These are phyloP conservation scores for Lithophane ornitopus DNA, from an alignment of 2,888 invertebrate genomes.

Conservation along the genomic window DNA sequence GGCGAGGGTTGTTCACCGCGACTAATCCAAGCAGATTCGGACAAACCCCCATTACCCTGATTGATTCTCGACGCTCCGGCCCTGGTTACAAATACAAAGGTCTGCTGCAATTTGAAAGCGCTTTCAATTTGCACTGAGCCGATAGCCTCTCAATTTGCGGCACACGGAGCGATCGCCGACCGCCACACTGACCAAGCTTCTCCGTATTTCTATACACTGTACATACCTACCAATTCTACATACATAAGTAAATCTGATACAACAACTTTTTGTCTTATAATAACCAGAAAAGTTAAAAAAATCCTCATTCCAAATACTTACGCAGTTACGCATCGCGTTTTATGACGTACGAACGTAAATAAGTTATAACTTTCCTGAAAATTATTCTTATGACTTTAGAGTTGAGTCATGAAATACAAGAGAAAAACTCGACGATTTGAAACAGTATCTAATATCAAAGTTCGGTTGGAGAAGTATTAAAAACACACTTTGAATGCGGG, in stretches of 20 bases:
- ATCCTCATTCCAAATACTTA: conserved; percentile 29
- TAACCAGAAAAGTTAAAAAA: conserved; percentile 21
- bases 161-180: conserved; percentile 71
- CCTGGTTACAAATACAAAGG: conserved; percentile 88
- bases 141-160: conserved; percentile 84
- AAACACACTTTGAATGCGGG: conserved; percentile 38
- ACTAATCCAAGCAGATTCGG: conserved; percentile 86
- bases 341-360: conserved; percentile 45
- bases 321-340: conserved; percentile 34
- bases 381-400: conserved; percentile 53
- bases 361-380: conserved; percentile 51
- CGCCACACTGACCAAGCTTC: conserved; percentile 55
- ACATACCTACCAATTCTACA: conserved; percentile 34
- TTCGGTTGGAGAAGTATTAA: conserved; percentile 50
- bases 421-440: conserved; percentile 50
- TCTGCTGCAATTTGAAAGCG: conserved; percentile 85
- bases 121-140: conserved; percentile 88
- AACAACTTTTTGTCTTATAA: not conserved
- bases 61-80: conserved; percentile 84
- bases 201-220: conserved; percentile 32
- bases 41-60: conserved; percentile 88
- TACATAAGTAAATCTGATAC: conserved; percentile 10
- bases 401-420: conserved; percentile 46
- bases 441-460: conserved; percentile 54
- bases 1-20: conserved; percentile 76